Evolutionary conservation across 2,797 vertebrate species (phyloP).

Genomic region (Gobionotothen gibberifrons): DNA sequence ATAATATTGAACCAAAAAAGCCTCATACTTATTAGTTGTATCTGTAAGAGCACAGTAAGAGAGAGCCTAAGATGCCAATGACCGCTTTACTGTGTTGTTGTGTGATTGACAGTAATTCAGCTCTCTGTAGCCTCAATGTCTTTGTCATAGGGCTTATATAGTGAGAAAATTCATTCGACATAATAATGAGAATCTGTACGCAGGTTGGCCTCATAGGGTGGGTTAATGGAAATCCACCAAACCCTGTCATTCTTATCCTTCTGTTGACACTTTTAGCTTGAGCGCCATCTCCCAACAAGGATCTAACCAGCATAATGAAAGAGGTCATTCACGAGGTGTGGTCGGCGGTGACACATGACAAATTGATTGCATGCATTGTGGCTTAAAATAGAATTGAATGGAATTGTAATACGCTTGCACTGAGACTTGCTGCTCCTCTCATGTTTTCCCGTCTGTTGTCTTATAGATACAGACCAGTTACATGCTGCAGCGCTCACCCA

Average conservation of each 20-base stretch:
- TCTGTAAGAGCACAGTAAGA: not conserved
- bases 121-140: not conserved
- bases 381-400: constrained; percentile 59
- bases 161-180: not conserved
- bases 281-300: constrained; percentile 25
- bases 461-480: constrained; percentile 29
- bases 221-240: constrained; percentile 28
- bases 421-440: constrained; percentile 23
- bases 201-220: not conserved
- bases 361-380: constrained; percentile 58
- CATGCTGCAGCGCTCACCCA: not conserved
- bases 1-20: not conserved
- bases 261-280: constrained; percentile 63
- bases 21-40: not conserved
- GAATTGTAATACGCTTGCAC: constrained; percentile 41
- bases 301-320: constrained; percentile 54
- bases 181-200: not conserved
- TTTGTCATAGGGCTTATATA: constrained; percentile 1
- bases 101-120: not conserved
- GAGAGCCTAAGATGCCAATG: not conserved
- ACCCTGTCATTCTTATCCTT: constrained; percentile 24
- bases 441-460: constrained; percentile 53
- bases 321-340: constrained; percentile 46
- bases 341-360: constrained; percentile 65
- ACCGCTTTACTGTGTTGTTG: not conserved